Percentiles rank a stretch among this genome's conserved stretches.
Conservation (phyloP, 1,140 invertebrate species). For the Monomorium pharaonis region DNA sequence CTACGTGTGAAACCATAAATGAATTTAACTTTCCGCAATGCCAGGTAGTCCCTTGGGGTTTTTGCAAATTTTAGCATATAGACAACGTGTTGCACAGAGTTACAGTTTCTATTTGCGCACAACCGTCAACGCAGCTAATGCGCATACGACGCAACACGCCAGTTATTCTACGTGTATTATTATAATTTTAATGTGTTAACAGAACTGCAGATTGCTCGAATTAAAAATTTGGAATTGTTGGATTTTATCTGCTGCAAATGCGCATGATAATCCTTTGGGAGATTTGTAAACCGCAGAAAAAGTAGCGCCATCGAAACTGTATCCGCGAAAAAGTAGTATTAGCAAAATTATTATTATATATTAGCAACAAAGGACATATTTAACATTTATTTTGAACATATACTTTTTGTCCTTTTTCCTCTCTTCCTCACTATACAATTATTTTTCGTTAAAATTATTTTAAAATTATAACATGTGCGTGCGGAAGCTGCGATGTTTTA, state of each 20-base stretch:
- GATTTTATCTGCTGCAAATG: neutral
- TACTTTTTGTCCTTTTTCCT: neutral
- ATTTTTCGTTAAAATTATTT: neutral
- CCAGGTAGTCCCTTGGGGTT: neutral
- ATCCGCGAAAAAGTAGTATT: neutral
- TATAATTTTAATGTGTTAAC: neutral
- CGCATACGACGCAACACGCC: no score
- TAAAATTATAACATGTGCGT: neutral
- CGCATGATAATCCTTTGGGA: neutral
- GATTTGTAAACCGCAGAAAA: neutral
- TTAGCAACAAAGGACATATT: neutral
- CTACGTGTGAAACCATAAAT: neutral
- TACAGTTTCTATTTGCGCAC: neutral
- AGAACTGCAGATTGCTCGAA: neutral
- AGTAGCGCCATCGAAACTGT: neutral
- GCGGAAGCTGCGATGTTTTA: neutral
- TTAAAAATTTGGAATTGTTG: neutral
- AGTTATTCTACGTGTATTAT: neutral
- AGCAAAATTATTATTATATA: neutral
- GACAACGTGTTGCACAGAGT: neutral
- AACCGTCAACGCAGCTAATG: neutral
- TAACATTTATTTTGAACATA: neutral
- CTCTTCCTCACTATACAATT: neutral
- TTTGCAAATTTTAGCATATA: neutral
- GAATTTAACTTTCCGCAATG: slow-evolving; percentile 2